Base-by-base conservation (phyloP, 2,888 invertebrate genomes). In the Dermolepida albohirtum region DNA sequence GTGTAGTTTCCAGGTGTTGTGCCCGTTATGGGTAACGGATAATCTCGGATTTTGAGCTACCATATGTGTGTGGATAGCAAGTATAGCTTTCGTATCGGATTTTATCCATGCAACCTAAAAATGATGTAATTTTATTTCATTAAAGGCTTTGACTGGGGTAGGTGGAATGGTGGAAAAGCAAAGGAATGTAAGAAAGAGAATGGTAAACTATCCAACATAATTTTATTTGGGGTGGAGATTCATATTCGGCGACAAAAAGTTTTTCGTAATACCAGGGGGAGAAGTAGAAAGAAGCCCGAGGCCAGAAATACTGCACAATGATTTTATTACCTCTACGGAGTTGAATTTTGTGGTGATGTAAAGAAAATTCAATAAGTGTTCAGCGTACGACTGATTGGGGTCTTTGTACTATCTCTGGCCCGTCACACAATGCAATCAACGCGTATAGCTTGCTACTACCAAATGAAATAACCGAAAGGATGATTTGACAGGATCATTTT, bases 1-100 rank as follows among this genome's bases (percentile, higher is more conserved):
- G 85, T 93, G 92, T 78, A 96, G 88, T 83, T 94, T 94, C 96
- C 96, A 96, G 76, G 95, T 94, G 84, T 95, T 93, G 86, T 95
- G 94, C 76, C 95, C 95, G 83, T 95, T 95, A 86, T 95, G 95
- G 70, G 94, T 93, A 78, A 95, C 95, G 65, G 92, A 91, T 76
- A 95, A 88, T 59, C 95, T 88, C 69, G 92, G 90, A 85, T 95
- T 95, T 82, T 95, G 88, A 43, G 95, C 92, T 73, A 95, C 94
- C 91, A 95, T 93, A 83, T 92, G 93, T 66, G 92, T 95, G 84
- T 94, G 94, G 81, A 94, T 93, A 50, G 95, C 94, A 74, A 95
- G 87, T 79, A 95, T 95, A 74, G 94, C 93, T 84, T 94, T 93
- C 64, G 94, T 92, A 84, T 95, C 95, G 47, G 94, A 93, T 84